phyloP scores from a whole-genome alignment of 2,888 invertebrate genomes.

The Mechanitis messenoides region DNA sequence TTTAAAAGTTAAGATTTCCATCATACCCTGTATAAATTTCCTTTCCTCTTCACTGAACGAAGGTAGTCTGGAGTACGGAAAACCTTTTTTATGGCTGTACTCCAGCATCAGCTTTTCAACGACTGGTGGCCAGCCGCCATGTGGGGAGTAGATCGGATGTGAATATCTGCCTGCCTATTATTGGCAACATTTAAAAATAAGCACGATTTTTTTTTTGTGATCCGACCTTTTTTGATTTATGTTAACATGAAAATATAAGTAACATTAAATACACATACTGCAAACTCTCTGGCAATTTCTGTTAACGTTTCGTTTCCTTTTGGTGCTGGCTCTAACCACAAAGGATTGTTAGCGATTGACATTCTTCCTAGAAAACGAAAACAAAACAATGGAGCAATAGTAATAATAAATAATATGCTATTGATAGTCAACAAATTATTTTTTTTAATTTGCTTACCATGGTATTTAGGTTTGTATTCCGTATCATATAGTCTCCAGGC shows the following conservation, averaged over 20 bases:
- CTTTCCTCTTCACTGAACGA: conserved; percentile 40
- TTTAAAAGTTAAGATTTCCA: not conserved
- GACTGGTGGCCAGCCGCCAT: conserved; percentile 47
- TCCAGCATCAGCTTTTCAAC: conserved; percentile 37
- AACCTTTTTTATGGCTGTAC: conserved; percentile 37
- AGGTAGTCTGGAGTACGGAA: conserved; percentile 38
- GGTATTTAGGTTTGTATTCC: conserved; percentile 63
- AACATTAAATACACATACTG: conserved; percentile 40
- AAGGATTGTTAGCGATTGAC: conserved; percentile 36
- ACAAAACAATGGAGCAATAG: too few relatives aligned
- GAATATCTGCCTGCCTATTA: conserved; percentile 41
- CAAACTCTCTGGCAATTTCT: conserved; percentile 64
- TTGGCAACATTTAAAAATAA: conserved; percentile 4
- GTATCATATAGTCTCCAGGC: conserved; percentile 74
- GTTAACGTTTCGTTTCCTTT: conserved; percentile 68
- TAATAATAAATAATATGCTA: too few relatives aligned
- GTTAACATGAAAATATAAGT: not conserved
- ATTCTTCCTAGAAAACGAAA: conserved; percentile 34
- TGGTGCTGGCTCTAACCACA: conserved; percentile 67
- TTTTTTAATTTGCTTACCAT: conserved; percentile 46
- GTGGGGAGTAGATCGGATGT: conserved; percentile 43
- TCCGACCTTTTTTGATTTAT: not conserved
- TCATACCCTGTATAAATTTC: conserved; percentile 39
- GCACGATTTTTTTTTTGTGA: not conserved
- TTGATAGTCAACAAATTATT: not conserved